Conservation (phyloP, 2,888 invertebrate species). For the Acanthopleura granulata region DNA sequence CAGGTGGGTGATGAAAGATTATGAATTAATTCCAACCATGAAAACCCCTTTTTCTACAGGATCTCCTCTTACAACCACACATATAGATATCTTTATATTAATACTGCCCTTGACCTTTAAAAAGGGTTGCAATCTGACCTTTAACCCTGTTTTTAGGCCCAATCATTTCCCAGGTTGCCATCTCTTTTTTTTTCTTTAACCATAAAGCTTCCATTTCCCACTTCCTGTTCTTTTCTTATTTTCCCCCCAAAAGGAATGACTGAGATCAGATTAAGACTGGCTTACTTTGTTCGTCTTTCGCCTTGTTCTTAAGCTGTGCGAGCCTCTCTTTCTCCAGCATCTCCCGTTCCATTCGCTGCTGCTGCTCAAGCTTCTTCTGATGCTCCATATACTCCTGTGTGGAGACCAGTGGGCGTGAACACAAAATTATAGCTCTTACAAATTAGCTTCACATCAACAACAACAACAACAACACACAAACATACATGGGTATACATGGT, state of each 20-base stretch:
- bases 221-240: background rate
- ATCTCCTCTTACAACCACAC: too few species aligned
- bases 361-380: conserved; percentile 82
- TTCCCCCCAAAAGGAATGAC: background rate
- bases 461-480: conserved; percentile 43
- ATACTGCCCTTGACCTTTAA: too few species aligned
- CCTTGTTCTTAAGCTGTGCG: conserved; percentile 90
- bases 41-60: too few species aligned
- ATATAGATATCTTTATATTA: too few species aligned
- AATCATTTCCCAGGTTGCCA: too few species aligned
- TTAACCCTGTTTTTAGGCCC: too few species aligned
- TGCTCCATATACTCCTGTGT: conserved; percentile 84
- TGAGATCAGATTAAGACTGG: background rate
- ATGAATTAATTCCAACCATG: too few species aligned
- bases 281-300: conserved; percentile 91
- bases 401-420: conserved; percentile 37
- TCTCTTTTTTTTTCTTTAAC: too few species aligned
- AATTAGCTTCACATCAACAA: conserved; percentile 31
- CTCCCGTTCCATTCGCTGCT: conserved; percentile 76
- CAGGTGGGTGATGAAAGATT: too few species aligned
- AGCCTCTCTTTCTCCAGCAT: conserved; percentile 81
- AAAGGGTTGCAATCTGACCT: too few species aligned
- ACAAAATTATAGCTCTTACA: conserved; percentile 1
- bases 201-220: too few species aligned
- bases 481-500: conserved; percentile 21